phyloP scores from a whole-genome alignment of 1,140 invertebrate genomes.

The Gerris buenoi region DNA sequence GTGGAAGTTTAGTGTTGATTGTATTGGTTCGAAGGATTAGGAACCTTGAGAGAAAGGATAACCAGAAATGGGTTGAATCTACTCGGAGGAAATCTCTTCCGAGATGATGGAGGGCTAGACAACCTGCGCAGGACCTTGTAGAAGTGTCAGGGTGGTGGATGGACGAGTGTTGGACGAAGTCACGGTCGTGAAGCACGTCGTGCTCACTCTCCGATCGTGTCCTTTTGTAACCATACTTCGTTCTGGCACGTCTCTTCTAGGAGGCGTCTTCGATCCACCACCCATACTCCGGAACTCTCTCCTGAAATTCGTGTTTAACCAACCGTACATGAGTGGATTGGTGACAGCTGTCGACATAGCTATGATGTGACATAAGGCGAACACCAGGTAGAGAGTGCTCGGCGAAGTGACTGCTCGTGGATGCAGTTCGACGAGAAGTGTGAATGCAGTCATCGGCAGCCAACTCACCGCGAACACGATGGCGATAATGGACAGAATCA shows the following conservation, averaged over 20 bases:
- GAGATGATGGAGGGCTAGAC: neutral
- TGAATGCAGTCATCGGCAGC: conserved; percentile 39
- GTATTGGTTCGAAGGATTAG: no score
- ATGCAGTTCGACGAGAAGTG: conserved; percentile 30
- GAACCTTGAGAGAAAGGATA: no score
- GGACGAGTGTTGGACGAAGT: conserved; percentile 18
- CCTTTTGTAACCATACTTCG: conserved; percentile 6
- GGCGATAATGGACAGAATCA: conserved; percentile 28
- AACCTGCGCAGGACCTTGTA: conserved; percentile 8
- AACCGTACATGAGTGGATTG: conserved; percentile 40
- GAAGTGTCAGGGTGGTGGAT: conserved; percentile 16
- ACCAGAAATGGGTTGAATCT: no score
- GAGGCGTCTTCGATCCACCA: conserved; percentile 6
- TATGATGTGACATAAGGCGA: conserved; percentile 38
- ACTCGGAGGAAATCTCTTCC: neutral
- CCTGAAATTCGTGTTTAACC: conserved; percentile 37
- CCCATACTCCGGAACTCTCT: conserved; percentile 27
- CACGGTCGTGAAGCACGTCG: conserved; percentile 21
- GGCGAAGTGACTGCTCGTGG: conserved; percentile 21
- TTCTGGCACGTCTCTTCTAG: neutral
- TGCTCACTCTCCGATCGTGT: conserved; percentile 19
- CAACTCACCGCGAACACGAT: conserved; percentile 34
- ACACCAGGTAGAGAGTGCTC: conserved; percentile 31
- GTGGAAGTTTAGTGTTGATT: no score
- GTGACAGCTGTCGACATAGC: conserved; percentile 40